Evolutionary conservation across 2,797 vertebrate species (phyloP).

Genomic region (Sebastes variabilis): DNA sequence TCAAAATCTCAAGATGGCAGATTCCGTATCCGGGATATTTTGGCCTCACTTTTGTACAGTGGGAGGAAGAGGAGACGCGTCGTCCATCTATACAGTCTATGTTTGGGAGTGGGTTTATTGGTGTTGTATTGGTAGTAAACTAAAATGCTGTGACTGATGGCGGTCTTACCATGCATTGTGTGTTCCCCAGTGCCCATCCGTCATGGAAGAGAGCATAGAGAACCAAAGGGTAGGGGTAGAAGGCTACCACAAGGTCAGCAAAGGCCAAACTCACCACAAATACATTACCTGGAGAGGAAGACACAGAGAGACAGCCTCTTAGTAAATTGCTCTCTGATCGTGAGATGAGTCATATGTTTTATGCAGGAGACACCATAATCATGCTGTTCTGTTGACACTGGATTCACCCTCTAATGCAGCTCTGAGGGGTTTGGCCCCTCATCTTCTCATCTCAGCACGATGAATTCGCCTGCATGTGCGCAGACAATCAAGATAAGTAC

Average conservation of each 20-base stretch:
- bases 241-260: slow-evolving; percentile 84
- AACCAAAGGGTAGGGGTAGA: slow-evolving; percentile 85
- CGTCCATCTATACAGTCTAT: neutral
- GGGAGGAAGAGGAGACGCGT: no score
- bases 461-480: slow-evolving; percentile 4
- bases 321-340: neutral
- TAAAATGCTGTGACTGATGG: neutral
- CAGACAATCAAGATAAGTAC: slow-evolving; percentile 5
- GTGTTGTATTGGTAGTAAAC: neutral
- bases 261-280: slow-evolving; percentile 86
- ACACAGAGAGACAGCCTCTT: slow-evolving; percentile 18
- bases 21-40: no score
- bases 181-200: slow-evolving; percentile 84
- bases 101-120: neutral
- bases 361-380: neutral
- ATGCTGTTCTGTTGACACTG: slow-evolving; percentile 2
- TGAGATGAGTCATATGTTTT: slow-evolving; percentile 4
- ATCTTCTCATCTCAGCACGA: slow-evolving; percentile 14
- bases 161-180: slow-evolving; percentile 80
- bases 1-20: no score
- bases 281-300: slow-evolving; percentile 77
- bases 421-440: slow-evolving; percentile 15
- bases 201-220: slow-evolving; percentile 86
- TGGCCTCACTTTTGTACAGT: no score
- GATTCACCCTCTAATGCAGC: neutral